Percentiles rank a stretch among this genome's conserved stretches.
Conservation (phyloP, 2,888 invertebrate genomes). For the Caenorhabditis sp. region DNA sequence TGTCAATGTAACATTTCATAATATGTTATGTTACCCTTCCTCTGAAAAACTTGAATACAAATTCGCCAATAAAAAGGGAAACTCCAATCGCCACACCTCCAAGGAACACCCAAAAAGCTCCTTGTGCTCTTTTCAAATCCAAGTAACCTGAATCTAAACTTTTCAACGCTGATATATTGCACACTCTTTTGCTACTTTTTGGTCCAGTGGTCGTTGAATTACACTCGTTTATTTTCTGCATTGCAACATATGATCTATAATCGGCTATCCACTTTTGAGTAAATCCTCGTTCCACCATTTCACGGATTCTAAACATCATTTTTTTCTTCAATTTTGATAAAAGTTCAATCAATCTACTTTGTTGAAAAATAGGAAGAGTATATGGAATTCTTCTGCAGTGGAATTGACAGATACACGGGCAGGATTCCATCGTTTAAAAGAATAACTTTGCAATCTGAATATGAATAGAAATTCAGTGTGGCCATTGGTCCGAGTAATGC, state of each 20-base stretch:
- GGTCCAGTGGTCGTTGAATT: slow-evolving; percentile 61
- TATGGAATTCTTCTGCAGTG: slow-evolving; percentile 65
- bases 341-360: too few relatives aligned
- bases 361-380: slow-evolving; percentile 71
- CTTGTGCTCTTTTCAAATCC: slow-evolving; percentile 74
- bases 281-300: slow-evolving; percentile 79
- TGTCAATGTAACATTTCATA: not conserved
- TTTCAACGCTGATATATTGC: too few relatives aligned
- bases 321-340: too few relatives aligned
- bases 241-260: slow-evolving; percentile 70
- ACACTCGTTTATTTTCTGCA: slow-evolving; percentile 66
- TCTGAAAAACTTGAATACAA: slow-evolving; percentile 41
- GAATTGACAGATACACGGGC: slow-evolving; percentile 75
- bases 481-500: slow-evolving; percentile 76
- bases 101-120: slow-evolving; percentile 78
- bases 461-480: slow-evolving; percentile 72
- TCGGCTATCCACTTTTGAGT: slow-evolving; percentile 79
- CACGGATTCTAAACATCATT: slow-evolving; percentile 78
- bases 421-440: slow-evolving; percentile 74
- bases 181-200: too few relatives aligned
- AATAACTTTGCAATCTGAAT: slow-evolving; percentile 71
- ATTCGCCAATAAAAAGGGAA: slow-evolving; percentile 57
- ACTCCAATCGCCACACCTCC: slow-evolving; percentile 66
- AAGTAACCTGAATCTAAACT: slow-evolving; percentile 73
- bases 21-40: slow-evolving; percentile 36